Conservation (phyloP, 2,113 vertebrate genomes). For the Atrichornis clamosus region DNA sequence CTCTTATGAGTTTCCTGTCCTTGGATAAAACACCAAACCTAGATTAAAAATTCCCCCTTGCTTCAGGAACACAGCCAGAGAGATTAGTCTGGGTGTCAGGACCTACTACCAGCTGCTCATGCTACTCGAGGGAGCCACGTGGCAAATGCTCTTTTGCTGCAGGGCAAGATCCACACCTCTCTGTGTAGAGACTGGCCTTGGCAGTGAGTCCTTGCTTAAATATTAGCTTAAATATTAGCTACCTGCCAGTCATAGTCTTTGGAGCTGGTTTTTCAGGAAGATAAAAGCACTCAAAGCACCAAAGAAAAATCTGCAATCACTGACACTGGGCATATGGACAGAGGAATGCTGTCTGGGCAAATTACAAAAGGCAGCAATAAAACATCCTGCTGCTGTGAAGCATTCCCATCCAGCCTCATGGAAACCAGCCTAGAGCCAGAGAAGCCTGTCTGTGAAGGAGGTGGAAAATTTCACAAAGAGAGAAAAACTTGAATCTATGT, state of each 20-base stretch:
- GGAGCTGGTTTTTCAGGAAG: constrained; percentile 1
- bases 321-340: background rate
- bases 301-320: background rate
- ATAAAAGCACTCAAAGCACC: background rate
- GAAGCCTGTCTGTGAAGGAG: background rate
- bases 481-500: background rate
- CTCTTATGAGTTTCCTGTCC: background rate
- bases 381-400: background rate
- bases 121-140: accelerated
- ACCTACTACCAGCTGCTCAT: background rate
- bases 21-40: background rate
- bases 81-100: background rate
- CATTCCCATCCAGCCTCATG: background rate
- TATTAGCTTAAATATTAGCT: background rate
- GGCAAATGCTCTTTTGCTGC: background rate
- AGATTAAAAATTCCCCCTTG: background rate
- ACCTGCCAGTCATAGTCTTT: background rate
- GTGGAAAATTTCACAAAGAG: background rate
- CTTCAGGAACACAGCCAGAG: background rate
- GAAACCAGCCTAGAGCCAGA: background rate
- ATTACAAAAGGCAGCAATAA: constrained; percentile 44
- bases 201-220: background rate
- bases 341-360: constrained; percentile 22
- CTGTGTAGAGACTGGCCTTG: accelerated
- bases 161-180: background rate